A percentile compares a stretch with the other conserved stretches of the same genome.
Conservation (phyloP, 2,113 vertebrate genomes). For the Hepsetus odoe region DNA sequence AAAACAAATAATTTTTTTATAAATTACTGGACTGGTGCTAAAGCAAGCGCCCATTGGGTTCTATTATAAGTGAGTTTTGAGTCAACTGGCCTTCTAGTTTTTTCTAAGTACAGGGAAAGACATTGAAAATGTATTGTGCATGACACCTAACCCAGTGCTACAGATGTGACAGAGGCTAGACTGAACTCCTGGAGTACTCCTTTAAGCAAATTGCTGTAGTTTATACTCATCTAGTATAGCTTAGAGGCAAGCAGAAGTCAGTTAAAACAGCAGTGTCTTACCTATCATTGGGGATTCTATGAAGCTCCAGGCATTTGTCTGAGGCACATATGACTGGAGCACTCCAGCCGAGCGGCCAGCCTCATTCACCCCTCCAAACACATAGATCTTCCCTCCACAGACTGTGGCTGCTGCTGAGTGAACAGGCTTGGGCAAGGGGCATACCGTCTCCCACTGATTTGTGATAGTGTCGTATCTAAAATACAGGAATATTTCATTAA, state of each 20-base stretch:
- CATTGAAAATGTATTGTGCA: not conserved
- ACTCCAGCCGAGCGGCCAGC: conserved; percentile 91
- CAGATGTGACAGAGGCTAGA: not conserved
- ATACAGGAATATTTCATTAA: not conserved
- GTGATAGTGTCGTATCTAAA: conserved; percentile 95
- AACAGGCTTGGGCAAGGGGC: conserved; percentile 92
- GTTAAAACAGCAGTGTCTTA: conserved; percentile 64
- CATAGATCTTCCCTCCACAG: conserved; percentile 93
- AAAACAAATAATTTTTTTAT: not conserved
- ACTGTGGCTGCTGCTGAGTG: conserved; percentile 94
- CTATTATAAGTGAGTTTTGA: no score
- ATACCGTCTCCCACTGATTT: conserved; percentile 96
- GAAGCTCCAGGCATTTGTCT: conserved; percentile 94
- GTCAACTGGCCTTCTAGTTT: no score
- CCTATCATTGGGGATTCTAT: conserved; percentile 99
- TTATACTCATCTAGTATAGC: not conserved
- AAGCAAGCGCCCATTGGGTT: no score
- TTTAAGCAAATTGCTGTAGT: not conserved
- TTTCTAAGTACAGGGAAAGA: not conserved
- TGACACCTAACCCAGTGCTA: not conserved
- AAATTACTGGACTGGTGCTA: no score
- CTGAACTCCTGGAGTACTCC: not conserved
- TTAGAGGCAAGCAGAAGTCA: not conserved
- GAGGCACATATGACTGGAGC: conserved; percentile 92
- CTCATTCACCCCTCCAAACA: conserved; percentile 96